These are phyloP conservation scores for Epinephelus cyanopodus DNA, from an alignment of 2,113 vertebrate species.

Conservation along the genomic window DNA sequence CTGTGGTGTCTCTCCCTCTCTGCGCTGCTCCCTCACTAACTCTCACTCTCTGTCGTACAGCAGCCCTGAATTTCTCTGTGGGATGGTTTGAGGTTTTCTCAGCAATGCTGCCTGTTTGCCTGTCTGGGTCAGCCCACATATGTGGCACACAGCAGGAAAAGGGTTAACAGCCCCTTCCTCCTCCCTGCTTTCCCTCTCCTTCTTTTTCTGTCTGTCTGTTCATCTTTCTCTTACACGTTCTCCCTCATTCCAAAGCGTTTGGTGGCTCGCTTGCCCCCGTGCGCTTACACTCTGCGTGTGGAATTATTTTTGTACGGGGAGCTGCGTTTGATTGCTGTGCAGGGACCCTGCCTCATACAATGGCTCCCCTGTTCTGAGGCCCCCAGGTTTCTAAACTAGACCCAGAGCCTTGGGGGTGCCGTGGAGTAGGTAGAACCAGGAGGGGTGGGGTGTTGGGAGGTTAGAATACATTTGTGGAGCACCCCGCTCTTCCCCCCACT, in stretches of 20 bases:
- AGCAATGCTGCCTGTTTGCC: slow-evolving; percentile 79
- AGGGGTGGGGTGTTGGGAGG: slow-evolving; percentile 74
- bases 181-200: slow-evolving; percentile 9
- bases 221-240: slow-evolving; percentile 64
- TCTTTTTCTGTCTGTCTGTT: slow-evolving; percentile 40
- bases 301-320: slow-evolving; percentile 86
- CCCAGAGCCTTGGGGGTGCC: slow-evolving; percentile 82
- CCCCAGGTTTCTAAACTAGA: slow-evolving; percentile 80
- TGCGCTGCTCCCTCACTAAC: slow-evolving; percentile 37
- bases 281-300: slow-evolving; percentile 73
- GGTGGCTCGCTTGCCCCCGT: slow-evolving; percentile 60
- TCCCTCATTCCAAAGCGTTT: slow-evolving; percentile 62
- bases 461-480: slow-evolving; percentile 80
- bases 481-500: slow-evolving; percentile 52
- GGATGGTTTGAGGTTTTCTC: slow-evolving; percentile 82
- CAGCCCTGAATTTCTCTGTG: slow-evolving; percentile 75
- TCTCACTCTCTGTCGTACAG: slow-evolving; percentile 56
- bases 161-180: slow-evolving; percentile 76
- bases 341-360: slow-evolving; percentile 85
- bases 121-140: slow-evolving; percentile 83
- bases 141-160: slow-evolving; percentile 78
- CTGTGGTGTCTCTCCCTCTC: slow-evolving; percentile 56
- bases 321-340: slow-evolving; percentile 86
- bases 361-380: slow-evolving; percentile 86
- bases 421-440: slow-evolving; percentile 63